A percentile compares a stretch with the other conserved stretches of the same genome.
Conservation (phyloP, 1,140 invertebrate species). For the Pteromalus puparum region DNA sequence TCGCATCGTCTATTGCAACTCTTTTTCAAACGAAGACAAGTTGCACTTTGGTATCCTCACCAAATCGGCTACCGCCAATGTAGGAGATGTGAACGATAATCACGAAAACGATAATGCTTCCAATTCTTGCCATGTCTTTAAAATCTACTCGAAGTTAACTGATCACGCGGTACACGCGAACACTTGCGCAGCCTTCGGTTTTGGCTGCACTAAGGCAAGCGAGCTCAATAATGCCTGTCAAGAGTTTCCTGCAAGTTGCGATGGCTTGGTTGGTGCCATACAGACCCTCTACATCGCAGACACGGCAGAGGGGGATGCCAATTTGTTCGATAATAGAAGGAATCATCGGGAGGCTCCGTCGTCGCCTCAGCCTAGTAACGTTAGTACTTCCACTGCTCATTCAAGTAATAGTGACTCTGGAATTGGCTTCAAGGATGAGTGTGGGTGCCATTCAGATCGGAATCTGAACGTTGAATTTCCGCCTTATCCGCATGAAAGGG, state of each 20-base stretch:
- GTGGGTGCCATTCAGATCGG: constrained; percentile 86
- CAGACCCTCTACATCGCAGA: constrained; percentile 75
- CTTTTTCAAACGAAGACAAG: constrained; percentile 92
- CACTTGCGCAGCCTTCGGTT: constrained; percentile 70
- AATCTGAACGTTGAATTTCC: constrained; percentile 89
- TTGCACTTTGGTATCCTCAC: constrained; percentile 95
- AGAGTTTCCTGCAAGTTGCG: constrained; percentile 93
- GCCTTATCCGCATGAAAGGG: constrained; percentile 50
- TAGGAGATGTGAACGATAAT: constrained; percentile 61
- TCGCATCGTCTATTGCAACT: constrained; percentile 91
- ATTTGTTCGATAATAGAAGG: constrained; percentile 66
- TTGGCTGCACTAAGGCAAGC: constrained; percentile 71
- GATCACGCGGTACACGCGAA: constrained; percentile 86
- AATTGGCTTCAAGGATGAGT: constrained; percentile 93
- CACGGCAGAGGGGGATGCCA: constrained; percentile 61
- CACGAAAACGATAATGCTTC: constrained; percentile 70
- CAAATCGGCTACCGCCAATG: constrained; percentile 78
- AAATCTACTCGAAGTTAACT: constrained; percentile 89
- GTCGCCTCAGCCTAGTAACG: constrained; percentile 88
- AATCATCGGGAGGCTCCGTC: constrained; percentile 79
- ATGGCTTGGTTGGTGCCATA: constrained; percentile 86
- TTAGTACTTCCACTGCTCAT: constrained; percentile 87
- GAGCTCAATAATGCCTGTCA: constrained; percentile 81
- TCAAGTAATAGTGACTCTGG: constrained; percentile 97
- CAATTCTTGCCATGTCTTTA: constrained; percentile 96